phyloP scores from a whole-genome alignment of 2,888 invertebrate genomes.

The Heliconius hortense region DNA sequence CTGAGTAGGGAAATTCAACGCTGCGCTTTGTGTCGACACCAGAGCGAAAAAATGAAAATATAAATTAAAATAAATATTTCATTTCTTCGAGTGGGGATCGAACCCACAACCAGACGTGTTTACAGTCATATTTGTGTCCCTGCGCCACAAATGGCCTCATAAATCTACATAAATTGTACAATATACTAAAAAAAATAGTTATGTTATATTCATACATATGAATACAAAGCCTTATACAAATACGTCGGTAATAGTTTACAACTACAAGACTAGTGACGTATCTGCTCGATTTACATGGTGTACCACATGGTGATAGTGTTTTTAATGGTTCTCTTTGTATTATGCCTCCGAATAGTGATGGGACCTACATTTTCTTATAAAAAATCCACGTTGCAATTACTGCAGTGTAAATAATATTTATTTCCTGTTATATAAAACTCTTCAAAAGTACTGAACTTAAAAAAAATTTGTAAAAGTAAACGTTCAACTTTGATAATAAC shows the following conservation, averaged over 20 bases:
- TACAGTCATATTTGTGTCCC: no score
- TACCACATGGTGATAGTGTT: slow-evolving; percentile 45
- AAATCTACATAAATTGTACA: background rate
- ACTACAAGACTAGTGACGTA: slow-evolving; percentile 42
- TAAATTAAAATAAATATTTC: no score
- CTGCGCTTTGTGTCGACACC: no score
- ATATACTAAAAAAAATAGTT: background rate
- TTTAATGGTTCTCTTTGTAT: slow-evolving; percentile 48
- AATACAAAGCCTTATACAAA: slow-evolving; percentile 41
- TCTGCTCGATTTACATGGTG: slow-evolving; percentile 43
- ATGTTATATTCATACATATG: slow-evolving; percentile 12
- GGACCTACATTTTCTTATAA: slow-evolving; percentile 14
- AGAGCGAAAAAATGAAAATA: no score
- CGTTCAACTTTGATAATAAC: no score
- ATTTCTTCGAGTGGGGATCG: no score
- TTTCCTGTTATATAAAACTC: background rate
- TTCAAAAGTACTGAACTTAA: no score
- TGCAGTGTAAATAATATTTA: background rate
- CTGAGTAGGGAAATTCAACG: no score
- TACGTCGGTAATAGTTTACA: slow-evolving; percentile 36
- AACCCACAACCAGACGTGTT: no score
- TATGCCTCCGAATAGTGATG: slow-evolving; percentile 34
- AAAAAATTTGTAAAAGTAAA: no score
- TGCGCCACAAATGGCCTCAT: no score
- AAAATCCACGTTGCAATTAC: background rate